Base-by-base conservation (phyloP, 2,888 invertebrate species). In the Drosophila affinis region DNA sequence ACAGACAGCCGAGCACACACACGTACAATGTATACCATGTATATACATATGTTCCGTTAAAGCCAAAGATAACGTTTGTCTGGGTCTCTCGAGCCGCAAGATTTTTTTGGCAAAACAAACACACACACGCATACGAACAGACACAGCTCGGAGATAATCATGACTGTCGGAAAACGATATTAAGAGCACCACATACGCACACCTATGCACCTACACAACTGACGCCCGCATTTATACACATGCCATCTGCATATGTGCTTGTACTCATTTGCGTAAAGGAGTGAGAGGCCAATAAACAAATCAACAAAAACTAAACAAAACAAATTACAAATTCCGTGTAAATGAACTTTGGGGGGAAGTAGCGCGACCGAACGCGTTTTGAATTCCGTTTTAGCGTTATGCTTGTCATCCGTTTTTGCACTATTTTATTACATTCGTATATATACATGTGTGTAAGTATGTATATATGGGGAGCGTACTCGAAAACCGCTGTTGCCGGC, bases 261-360 rank as follows among this genome's bases (percentile, higher is more conserved):
- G 45, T 39, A n/a, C 39, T 6, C 54, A 7, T 62, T 34, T 46
- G 64, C 59, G 45, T 57, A 58, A 39, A 46, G 34, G 53, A 54
- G 46, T 34, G 56, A 64, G 47, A 61, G 54, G 71, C 64, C 75
- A 76, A 85, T 85, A 83, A 87, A 87, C 83, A 83, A 83, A 79
- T 72, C 74, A 73, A 76, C 82, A 76, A 83, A 39, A 82, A 58
- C 75, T 68, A 74, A 72, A 81, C 87, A 87, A 87, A 83, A 83
- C 87, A 85, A 87, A 83, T 79, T 71, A 72, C 63, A 53, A 75
- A 77, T 85, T 82, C 76, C 77, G 87, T 85, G 82, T 87, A 85
- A 85, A 75, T 79, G 83, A 87, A 85, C 83, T 79, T 76, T 79
- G 52, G 51, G 62, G 56, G 59, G 58, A 55, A 29, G 24, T 56